Conservation (phyloP, 2,888 invertebrate species). For the Beris morrisii region DNA sequence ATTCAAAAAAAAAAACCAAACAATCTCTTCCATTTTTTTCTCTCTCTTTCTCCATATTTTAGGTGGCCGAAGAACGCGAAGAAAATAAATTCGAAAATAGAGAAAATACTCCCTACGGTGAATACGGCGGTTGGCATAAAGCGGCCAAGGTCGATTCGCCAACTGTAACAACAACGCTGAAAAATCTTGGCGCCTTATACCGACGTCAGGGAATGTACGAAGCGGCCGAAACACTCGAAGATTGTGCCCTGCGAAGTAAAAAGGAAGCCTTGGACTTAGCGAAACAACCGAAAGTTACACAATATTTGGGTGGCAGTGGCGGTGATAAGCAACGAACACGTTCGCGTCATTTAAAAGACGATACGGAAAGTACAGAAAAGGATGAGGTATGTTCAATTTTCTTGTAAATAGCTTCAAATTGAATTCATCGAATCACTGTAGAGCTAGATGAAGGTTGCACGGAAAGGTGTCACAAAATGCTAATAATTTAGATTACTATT, state of each 20-base stretch:
- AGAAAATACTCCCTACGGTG: constrained; percentile 85
- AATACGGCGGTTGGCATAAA: constrained; percentile 95
- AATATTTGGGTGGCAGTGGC: constrained; percentile 65
- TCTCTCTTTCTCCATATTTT: constrained; percentile 61
- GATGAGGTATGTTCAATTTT: constrained; percentile 48
- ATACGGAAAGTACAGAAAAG: constrained; percentile 47
- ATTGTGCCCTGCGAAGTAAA: constrained; percentile 94
- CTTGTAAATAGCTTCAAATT: no score
- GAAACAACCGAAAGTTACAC: constrained; percentile 84
- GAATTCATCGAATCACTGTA: no score
- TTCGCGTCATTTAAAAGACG: constrained; percentile 59
- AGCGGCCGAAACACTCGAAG: constrained; percentile 98
- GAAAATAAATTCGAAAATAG: constrained; percentile 90
- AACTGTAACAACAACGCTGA: constrained; percentile 95
- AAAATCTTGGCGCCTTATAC: constrained; percentile 97
- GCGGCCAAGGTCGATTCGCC: constrained; percentile 97
- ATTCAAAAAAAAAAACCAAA: background rate
- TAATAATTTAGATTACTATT: no score
- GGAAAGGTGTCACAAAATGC: no score
- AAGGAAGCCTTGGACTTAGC: constrained; percentile 95
- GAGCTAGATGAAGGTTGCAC: no score
- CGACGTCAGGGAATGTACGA: constrained; percentile 98
- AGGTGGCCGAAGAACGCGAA: constrained; percentile 98
- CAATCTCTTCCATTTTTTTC: background rate
- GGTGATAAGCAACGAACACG: constrained; percentile 56